Conservation (phyloP, 2,113 vertebrate genomes). For the Beaufortia kweichowensis region DNA sequence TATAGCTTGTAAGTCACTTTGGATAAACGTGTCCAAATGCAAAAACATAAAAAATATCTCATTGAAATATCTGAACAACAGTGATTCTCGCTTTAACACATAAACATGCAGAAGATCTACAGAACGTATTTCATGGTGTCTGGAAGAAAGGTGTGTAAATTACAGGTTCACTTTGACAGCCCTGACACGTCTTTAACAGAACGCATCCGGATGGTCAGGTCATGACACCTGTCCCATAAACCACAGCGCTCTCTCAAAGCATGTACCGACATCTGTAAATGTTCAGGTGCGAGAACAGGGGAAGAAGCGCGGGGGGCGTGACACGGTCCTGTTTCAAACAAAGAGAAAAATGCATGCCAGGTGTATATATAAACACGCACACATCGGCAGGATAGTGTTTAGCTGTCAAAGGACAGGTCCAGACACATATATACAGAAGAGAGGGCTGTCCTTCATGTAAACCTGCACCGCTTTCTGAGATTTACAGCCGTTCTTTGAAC, state of each 20-base stretch:
- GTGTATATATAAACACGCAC: conserved; percentile 10
- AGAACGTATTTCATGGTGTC: background rate
- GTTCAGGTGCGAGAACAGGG: background rate
- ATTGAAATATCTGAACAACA: no score
- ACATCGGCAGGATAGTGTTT: conserved; percentile 16
- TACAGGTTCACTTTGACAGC: conserved; percentile 15
- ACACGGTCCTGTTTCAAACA: conserved; percentile 11
- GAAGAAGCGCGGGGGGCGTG: conserved; percentile 16
- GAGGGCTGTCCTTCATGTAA: conserved; percentile 30
- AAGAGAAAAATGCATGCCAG: conserved; percentile 41
- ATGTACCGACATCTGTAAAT: conserved; percentile 45
- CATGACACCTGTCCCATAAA: conserved; percentile 53
- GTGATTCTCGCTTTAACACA: background rate
- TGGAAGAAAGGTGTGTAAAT: background rate
- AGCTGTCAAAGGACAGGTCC: conserved; percentile 20
- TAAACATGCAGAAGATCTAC: conserved; percentile 1
- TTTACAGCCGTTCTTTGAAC: conserved; percentile 27
- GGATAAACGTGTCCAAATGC: no score
- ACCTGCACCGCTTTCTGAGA: background rate
- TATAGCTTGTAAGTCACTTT: no score
- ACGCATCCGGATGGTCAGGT: conserved; percentile 35
- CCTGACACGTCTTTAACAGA: conserved; percentile 30
- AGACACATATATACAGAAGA: conserved; percentile 23
- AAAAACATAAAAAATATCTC: no score
- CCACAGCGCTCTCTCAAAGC: conserved; percentile 21